These are phyloP conservation scores for Amphipyra tragopoginis DNA, from an alignment of 2,888 invertebrate genomes.

Conservation along the genomic window DNA sequence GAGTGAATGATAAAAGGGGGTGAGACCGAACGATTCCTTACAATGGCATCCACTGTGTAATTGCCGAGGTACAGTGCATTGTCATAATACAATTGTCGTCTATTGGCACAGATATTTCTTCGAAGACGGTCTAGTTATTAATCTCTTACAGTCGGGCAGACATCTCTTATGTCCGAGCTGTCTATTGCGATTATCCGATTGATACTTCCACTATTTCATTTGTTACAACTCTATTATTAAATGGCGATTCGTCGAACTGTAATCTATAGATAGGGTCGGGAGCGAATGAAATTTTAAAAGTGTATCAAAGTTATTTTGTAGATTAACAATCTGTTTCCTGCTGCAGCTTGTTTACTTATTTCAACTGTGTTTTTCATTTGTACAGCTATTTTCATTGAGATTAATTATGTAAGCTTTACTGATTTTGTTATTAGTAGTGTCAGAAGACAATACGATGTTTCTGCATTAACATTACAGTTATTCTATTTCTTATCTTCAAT, in stretches of 20 bases:
- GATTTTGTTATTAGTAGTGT: no score
- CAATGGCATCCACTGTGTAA: constrained; percentile 74
- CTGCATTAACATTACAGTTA: no score
- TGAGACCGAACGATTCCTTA: constrained; percentile 66
- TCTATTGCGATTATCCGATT: constrained; percentile 38
- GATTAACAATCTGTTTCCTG: no score
- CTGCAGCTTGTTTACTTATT: no score
- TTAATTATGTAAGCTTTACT: no score
- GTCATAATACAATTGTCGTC: constrained; percentile 75
- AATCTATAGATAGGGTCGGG: neutral
- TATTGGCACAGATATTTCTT: constrained; percentile 66
- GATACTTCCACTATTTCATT: constrained; percentile 39
- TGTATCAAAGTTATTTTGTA: neutral
- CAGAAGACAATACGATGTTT: no score
- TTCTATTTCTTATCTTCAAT: neutral
- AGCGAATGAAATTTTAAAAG: constrained; percentile 19
- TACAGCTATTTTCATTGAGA: no score
- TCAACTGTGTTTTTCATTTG: no score
- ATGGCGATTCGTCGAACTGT: constrained; percentile 19
- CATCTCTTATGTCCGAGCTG: constrained; percentile 39
- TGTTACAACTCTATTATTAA: constrained; percentile 39
- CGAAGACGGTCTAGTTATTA: constrained; percentile 50
- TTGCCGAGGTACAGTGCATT: constrained; percentile 75
- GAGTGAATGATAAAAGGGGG: constrained; percentile 68
- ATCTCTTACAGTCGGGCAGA: constrained; percentile 48